Base-by-base conservation (phyloP, 2,888 invertebrate species). In the Acanthosepion lycidas region DNA sequence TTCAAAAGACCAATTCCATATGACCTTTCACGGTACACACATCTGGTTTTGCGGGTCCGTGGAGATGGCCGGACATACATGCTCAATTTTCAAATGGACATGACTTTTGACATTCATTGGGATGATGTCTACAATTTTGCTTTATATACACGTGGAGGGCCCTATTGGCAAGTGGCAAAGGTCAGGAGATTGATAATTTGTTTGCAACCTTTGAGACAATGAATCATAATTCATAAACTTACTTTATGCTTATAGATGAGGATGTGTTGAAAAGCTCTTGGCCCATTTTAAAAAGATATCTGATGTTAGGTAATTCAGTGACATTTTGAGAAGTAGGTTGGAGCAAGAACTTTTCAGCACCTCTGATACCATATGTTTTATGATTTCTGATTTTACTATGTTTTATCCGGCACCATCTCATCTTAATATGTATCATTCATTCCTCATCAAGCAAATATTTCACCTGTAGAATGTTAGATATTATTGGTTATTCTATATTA, bases 21-120 rank as follows among this genome's bases (percentile, higher is more conserved):
- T 96, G 98, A 99, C 97, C 99, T 99, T 99, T 97, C 97, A 3
- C 96, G 97, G 6, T 99, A 99, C 97, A 99, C 98, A 15, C 98
- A 98, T 96, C 95, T 98, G 28, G 98, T 99, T 2, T 97, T 99
- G 96, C 98, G 98, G 97, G 98, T 99, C 2, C 98, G 99, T 95
- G 99, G 99, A 0, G 99, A 99, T 97, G 99, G 99, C 6, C 98
- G 99, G 95, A 98, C 98, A 3, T 99, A 99, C 97, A 97, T 98
- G 96, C 97, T 99, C 55, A 98, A 99, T 97, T 97, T 99, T 8
- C 95, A 95, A 28, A 96, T 96, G 95, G 94, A 94, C 78, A 94
- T 91, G 51, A 98, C 98, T 96, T 98, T 98, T 96, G 99, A 99
- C 97, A 97, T 99, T 55, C 98, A 98, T n/a, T 99, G 99, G 99